phyloP scores from a whole-genome alignment of 2,797 vertebrate genomes.

The Falco biarmicus region DNA sequence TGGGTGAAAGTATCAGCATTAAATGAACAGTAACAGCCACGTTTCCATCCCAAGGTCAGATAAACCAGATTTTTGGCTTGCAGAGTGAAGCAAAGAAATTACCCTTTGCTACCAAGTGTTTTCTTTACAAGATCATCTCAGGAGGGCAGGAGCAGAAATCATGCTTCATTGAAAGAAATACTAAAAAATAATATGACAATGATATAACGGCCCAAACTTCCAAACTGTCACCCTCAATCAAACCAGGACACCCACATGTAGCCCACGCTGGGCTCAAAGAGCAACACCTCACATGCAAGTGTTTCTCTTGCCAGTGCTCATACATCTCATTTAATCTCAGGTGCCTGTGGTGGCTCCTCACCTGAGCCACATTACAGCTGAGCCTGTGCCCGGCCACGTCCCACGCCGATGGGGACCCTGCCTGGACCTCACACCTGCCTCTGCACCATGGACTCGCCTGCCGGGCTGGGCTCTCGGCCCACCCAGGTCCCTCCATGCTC shows the following conservation, averaged over 20 bases:
- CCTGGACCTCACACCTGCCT: not conserved
- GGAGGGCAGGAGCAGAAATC: not conserved
- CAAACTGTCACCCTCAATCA: not conserved
- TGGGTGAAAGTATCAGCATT: not conserved
- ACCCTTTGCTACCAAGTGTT: not conserved
- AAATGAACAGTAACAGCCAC: not conserved
- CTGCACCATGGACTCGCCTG: not conserved
- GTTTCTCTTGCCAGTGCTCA: not conserved
- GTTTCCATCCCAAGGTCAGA: not conserved
- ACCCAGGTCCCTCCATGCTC: rapidly evolving
- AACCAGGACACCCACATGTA: not conserved
- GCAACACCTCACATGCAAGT: not conserved
- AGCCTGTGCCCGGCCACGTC: rapidly evolving
- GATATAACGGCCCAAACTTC: not conserved
- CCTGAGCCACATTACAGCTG: rapidly evolving
- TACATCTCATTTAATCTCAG: not conserved
- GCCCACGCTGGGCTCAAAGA: not conserved
- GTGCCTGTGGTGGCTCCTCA: rapidly evolving
- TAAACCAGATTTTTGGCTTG: not conserved
- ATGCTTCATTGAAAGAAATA: not conserved
- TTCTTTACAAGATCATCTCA: not conserved
- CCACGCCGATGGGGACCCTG: rapidly evolving
- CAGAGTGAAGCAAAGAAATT: not conserved
- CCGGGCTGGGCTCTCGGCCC: not conserved
- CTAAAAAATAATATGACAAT: not conserved